Conservation (phyloP, 1,140 invertebrate genomes). For the Leptinotarsa defecta region DNA sequence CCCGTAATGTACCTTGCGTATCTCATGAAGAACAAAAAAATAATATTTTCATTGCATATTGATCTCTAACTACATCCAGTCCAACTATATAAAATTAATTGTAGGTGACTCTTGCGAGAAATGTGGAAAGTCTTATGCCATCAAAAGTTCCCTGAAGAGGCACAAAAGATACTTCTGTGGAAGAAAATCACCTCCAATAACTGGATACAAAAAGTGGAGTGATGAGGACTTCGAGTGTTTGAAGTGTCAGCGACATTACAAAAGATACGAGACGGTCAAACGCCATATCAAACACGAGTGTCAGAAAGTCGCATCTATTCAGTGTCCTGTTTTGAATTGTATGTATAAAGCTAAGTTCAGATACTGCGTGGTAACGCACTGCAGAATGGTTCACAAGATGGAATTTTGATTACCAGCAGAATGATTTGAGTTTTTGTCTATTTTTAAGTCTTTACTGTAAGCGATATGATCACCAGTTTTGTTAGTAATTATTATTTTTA, state of each 20-base stretch:
- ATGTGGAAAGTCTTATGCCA: conserved; percentile 37
- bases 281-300: conserved; percentile 64
- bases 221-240: conserved; percentile 50
- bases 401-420: not conserved
- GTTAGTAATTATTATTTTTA: no score
- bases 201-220: conserved; percentile 47
- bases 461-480: no score
- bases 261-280: conserved; percentile 55
- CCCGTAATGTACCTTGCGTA: no score
- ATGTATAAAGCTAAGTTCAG: conserved; percentile 54
- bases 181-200: conserved; percentile 81
- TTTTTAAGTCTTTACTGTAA: no score
- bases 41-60: no score
- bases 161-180: conserved; percentile 86
- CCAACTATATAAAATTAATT: not conserved
- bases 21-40: no score
- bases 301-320: conserved; percentile 59
- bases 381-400: conserved; percentile 53
- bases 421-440: no score
- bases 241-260: conserved; percentile 61
- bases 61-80: no score
- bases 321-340: conserved; percentile 62
- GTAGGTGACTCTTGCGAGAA: not conserved
- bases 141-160: conserved; percentile 74
- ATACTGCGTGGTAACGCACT: conserved; percentile 59